A percentile compares a stretch with the other conserved stretches of the same genome.
phyloP scores from a whole-genome alignment of 2,797 vertebrate species.

The Fistularia tabacaria region DNA sequence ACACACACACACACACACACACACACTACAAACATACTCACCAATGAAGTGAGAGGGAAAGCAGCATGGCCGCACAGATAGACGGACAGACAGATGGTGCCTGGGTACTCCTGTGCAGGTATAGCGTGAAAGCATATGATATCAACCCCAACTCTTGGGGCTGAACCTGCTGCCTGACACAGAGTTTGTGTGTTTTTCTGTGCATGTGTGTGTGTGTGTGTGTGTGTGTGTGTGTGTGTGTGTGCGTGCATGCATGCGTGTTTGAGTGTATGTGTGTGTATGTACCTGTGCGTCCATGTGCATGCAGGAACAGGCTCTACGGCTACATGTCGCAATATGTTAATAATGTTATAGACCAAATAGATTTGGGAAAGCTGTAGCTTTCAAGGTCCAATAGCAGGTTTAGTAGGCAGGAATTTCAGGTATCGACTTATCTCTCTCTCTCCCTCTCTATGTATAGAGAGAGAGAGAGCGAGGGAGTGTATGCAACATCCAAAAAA shows the following conservation, averaged over 20 bases:
- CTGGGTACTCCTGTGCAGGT: conserved; percentile 72
- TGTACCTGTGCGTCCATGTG: too few species aligned
- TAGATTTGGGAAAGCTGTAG: conserved; percentile 9
- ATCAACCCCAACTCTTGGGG: conserved; percentile 57
- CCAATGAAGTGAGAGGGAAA: conserved; percentile 2
- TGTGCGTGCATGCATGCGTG: conserved; percentile 11
- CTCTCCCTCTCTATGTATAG: too few species aligned
- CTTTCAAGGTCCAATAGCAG: conserved; percentile 1
- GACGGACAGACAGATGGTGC: conserved; percentile 86
- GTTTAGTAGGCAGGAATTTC: too few species aligned
- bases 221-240: conserved; percentile 24
- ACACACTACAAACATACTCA: not conserved
- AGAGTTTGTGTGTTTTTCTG: conserved; percentile 25
- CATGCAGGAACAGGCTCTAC: conserved; percentile 39
- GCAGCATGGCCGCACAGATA: conserved; percentile 62
- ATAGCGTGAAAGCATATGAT: conserved; percentile 64
- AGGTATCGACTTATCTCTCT: too few species aligned
- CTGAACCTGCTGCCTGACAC: conserved; percentile 61
- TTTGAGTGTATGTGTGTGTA: conserved; percentile 17
- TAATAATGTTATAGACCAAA: conserved; percentile 48
- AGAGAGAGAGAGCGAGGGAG: too few species aligned
- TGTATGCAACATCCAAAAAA: too few species aligned
- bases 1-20: conserved; percentile 4
- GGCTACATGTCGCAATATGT: conserved; percentile 58
- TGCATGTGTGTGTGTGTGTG: conserved; percentile 21